phyloP scores from a whole-genome alignment of 1,140 invertebrate species.

The Oreohelix idahoensis region DNA sequence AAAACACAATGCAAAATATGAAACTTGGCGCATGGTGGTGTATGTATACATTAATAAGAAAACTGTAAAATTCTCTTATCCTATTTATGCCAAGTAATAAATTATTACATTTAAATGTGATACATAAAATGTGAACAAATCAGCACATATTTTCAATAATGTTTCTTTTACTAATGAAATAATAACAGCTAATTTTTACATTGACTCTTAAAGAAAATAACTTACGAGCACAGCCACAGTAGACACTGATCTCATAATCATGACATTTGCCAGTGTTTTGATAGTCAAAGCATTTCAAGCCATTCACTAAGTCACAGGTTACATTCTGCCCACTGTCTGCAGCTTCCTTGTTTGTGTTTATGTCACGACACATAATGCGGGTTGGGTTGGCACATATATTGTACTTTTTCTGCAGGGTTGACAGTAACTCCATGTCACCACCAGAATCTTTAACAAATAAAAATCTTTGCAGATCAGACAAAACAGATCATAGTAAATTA shows the following conservation, averaged over 20 bases:
- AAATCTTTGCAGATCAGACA: background rate
- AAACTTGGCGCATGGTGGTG: no score
- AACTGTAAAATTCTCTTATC: no score
- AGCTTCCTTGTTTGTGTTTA: constrained; percentile 36
- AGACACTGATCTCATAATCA: constrained; percentile 74
- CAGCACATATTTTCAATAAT: no score
- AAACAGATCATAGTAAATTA: background rate
- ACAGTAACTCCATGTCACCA: constrained; percentile 61
- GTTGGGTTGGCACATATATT: constrained; percentile 55
- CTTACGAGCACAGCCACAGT: constrained; percentile 69
- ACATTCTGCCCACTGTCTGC: constrained; percentile 55
- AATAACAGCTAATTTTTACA: background rate
- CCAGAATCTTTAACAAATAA: constrained; percentile 27
- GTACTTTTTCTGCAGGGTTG: constrained; percentile 37
- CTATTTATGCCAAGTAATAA: no score
- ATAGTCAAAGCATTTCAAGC: constrained; percentile 70
- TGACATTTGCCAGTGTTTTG: constrained; percentile 66
- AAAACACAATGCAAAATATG: no score
- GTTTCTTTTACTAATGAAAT: no score
- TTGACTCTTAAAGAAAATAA: background rate
- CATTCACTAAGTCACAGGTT: constrained; percentile 68
- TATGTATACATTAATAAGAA: no score
- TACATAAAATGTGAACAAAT: no score
- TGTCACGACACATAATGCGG: constrained; percentile 60
- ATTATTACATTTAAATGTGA: no score